Conservation (phyloP, 1,140 invertebrate genomes). For the Oryctes rhinoceros region DNA sequence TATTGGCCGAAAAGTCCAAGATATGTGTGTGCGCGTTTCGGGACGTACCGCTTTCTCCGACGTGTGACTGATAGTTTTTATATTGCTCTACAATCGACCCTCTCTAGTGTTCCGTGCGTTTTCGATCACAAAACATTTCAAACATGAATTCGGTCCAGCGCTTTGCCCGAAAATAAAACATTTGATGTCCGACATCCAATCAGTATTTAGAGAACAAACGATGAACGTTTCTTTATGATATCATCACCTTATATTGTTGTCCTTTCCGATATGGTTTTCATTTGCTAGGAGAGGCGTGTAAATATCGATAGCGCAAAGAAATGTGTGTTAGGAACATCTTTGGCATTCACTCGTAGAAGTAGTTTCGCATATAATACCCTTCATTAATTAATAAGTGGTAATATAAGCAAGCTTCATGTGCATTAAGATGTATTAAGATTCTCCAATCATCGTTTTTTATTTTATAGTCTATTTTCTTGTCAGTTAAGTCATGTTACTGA, state of each 20-base stretch:
- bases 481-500: no score
- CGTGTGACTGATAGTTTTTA: conserved; percentile 52
- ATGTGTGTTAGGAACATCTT: no score
- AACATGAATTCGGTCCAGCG: conserved; percentile 48
- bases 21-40: conserved; percentile 56
- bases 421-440: no score
- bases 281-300: no score
- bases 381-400: no score
- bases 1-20: conserved; percentile 59
- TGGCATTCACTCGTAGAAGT: no score
- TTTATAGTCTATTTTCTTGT: no score
- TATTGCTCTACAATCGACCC: conserved; percentile 47
- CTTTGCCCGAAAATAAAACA: conserved; percentile 52
- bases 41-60: conserved; percentile 41
- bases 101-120: background rate
- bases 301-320: no score
- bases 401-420: no score
- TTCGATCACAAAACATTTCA: background rate
- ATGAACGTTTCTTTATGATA: conserved; percentile 49
- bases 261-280: background rate
- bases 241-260: conserved; percentile 33
- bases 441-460: no score
- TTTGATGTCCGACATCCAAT: conserved; percentile 57
- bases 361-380: no score
- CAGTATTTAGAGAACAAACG: conserved; percentile 56